Evolutionary conservation across 2,113 vertebrate species (phyloP).

Genomic region (Cyphomyrus discorhynchus): DNA sequence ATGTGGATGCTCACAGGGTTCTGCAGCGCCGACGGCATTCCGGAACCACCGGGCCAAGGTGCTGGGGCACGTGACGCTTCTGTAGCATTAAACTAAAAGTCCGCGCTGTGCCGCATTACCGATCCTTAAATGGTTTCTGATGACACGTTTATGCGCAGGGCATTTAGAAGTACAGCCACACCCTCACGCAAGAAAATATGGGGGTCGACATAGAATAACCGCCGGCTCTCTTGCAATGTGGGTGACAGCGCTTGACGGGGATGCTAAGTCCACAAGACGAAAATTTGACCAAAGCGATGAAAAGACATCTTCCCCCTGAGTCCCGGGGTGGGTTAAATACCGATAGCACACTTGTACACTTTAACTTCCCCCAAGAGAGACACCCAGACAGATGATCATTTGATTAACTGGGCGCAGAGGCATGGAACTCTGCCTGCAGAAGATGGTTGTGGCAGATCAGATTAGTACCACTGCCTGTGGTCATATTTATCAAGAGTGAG

Average conservation of each 20-base stretch:
- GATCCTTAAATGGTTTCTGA: neutral
- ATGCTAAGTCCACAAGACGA: neutral
- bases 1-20: slow-evolving; percentile 42
- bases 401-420: neutral
- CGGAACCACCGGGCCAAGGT: slow-evolving; percentile 10
- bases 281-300: neutral
- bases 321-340: neutral
- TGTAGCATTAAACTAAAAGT: neutral
- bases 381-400: neutral
- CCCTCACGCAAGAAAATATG: neutral
- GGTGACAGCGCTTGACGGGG: neutral
- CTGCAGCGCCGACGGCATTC: slow-evolving; percentile 47
- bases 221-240: neutral
- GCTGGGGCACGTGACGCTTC: neutral
- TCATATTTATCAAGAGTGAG: neutral
- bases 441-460: neutral
- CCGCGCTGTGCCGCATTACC: neutral
- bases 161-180: neutral
- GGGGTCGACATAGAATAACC: neutral
- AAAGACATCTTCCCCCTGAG: neutral
- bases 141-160: neutral
- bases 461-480: slow-evolving; percentile 1
- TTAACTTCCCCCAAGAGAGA: neutral
- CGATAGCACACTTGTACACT: neutral
- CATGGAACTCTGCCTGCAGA: neutral